phyloP scores from a whole-genome alignment of 1,140 invertebrate genomes.

The Schlechtendalia chinensis region DNA sequence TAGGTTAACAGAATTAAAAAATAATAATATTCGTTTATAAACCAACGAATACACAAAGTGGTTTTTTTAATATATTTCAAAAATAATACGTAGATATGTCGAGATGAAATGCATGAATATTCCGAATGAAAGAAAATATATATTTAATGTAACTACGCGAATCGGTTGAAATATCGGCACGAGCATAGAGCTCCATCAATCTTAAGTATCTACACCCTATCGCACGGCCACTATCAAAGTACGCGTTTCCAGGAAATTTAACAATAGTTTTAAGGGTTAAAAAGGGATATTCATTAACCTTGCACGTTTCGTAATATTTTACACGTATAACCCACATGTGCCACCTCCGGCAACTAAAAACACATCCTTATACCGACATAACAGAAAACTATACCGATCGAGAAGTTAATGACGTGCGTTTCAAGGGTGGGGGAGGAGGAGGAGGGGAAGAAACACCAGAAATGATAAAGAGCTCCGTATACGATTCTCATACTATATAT shows the following conservation, averaged over 20 bases:
- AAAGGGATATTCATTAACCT: constrained; percentile 47
- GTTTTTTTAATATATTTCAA: neutral
- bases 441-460: neutral
- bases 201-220: neutral
- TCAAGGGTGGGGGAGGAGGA: too few species aligned
- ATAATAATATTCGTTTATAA: neutral
- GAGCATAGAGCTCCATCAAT: constrained; percentile 27
- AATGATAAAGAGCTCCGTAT: too few species aligned
- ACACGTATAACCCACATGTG: neutral
- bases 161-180: neutral
- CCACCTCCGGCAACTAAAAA: constrained; percentile 5
- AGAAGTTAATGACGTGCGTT: constrained; percentile 10
- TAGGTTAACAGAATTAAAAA: neutral
- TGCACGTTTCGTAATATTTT: constrained; percentile 39
- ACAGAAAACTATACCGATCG: constrained; percentile 29
- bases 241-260: constrained; percentile 39
- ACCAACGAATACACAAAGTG: neutral
- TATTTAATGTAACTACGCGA: neutral
- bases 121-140: neutral
- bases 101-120: neutral
- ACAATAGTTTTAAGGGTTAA: constrained; percentile 46
- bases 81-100: neutral
- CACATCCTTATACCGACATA: neutral
- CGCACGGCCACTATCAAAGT: constrained; percentile 18
- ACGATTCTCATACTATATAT: too few species aligned